A percentile compares a stretch with the other conserved stretches of the same genome.
Evolutionary conservation across 2,888 invertebrate species (phyloP).

Genomic region (Acronicta aceris): DNA sequence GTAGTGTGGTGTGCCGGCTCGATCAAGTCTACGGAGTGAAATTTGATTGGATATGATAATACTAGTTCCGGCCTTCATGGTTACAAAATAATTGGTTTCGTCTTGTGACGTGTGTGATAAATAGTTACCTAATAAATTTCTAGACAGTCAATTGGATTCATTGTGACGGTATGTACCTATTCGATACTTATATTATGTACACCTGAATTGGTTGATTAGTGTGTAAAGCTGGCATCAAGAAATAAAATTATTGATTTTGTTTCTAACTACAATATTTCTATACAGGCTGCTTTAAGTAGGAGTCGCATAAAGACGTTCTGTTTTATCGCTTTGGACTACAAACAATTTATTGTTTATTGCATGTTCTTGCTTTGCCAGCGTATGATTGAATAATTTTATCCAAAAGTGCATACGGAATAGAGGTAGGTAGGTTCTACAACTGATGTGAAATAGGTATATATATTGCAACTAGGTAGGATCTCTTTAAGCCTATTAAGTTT

Average conservation of each 20-base stretch:
- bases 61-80: slow-evolving; percentile 30
- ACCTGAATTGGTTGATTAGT: slow-evolving; percentile 13
- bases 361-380: background rate
- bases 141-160: slow-evolving; percentile 20
- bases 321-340: slow-evolving; percentile 3
- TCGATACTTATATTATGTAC: slow-evolving; percentile 7
- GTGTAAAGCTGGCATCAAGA: slow-evolving; percentile 5
- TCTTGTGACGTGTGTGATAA: slow-evolving; percentile 32
- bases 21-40: slow-evolving; percentile 31
- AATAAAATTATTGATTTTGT: background rate
- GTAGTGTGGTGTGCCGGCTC: background rate
- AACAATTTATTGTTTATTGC: slow-evolving; percentile 1
- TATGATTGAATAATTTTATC: too few species aligned
- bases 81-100: slow-evolving; percentile 38
- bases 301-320: background rate
- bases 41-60: slow-evolving; percentile 48
- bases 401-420: too few species aligned
- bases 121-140: background rate
- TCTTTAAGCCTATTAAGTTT: too few species aligned
- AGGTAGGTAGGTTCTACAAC: too few species aligned
- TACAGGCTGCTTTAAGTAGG: background rate
- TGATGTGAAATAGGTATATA: too few species aligned
- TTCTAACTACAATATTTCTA: background rate
- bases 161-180: slow-evolving; percentile 43
- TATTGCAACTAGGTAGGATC: too few species aligned